Conservation (phyloP, 2,888 invertebrate genomes). For the Polia nebulosa region DNA sequence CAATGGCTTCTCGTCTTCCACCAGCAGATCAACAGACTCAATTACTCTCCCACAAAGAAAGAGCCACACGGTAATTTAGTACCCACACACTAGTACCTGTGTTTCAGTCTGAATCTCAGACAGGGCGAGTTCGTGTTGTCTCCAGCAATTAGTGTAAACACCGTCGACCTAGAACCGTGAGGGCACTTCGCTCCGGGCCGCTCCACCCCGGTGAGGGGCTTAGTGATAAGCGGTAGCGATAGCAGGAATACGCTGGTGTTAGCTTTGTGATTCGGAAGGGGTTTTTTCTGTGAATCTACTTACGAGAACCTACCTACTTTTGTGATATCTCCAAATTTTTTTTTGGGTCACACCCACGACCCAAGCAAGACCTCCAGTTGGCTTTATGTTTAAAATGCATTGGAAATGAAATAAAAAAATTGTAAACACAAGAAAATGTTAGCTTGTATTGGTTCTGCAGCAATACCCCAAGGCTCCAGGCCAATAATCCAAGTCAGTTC, state of each 20-base stretch:
- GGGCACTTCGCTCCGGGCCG: slow-evolving; percentile 76
- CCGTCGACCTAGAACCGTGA: slow-evolving; percentile 80
- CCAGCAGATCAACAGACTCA: slow-evolving; percentile 4
- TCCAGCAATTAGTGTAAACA: slow-evolving; percentile 87
- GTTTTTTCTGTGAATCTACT: neutral
- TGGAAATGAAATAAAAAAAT: too few relatives aligned
- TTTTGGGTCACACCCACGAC: too few relatives aligned
- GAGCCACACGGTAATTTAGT: slow-evolving; percentile 40
- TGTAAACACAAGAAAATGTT: too few relatives aligned
- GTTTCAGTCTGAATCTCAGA: slow-evolving; percentile 67
- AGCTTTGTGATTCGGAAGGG: neutral
- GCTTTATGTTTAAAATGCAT: too few relatives aligned
- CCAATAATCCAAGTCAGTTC: too few relatives aligned
- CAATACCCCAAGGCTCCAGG: too few relatives aligned
- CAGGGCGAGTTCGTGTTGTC: slow-evolving; percentile 76
- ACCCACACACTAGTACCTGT: slow-evolving; percentile 2
- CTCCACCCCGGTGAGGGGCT: slow-evolving; percentile 35
- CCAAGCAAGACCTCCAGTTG: too few relatives aligned
- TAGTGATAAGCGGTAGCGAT: slow-evolving; percentile 48
- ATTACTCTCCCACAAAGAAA: slow-evolving; percentile 18
- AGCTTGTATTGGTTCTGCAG: too few relatives aligned
- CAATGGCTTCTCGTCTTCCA: neutral
- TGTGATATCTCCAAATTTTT: too few relatives aligned
- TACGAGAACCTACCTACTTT: too few relatives aligned
- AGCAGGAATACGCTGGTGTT: too few relatives aligned